These are phyloP conservation scores for Oceanodroma leucorhoa DNA, from an alignment of 2,797 vertebrate genomes.

Conservation along the genomic window DNA sequence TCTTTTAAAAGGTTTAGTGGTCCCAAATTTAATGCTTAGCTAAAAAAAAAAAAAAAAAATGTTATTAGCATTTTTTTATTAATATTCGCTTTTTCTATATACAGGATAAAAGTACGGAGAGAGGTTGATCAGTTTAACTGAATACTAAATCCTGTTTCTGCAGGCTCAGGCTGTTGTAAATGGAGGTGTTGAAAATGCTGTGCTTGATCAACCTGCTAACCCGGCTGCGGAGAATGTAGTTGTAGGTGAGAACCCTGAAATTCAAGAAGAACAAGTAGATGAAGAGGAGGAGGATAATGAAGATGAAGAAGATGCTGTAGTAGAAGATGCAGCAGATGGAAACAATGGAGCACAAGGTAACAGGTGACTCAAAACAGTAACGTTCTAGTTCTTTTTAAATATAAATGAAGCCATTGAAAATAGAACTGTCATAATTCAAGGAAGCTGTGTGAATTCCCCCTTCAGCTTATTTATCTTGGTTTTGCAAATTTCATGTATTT, in stretches of 20 bases:
- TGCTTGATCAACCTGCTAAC: constrained; percentile 85
- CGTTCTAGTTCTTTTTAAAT: constrained; percentile 10
- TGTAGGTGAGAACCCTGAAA: constrained; percentile 87
- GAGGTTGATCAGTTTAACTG: background rate
- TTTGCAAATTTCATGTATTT: background rate
- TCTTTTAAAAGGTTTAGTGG: background rate
- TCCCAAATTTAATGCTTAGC: background rate
- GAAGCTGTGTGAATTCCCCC: background rate
- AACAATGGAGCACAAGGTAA: constrained; percentile 93
- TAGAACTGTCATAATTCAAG: background rate
- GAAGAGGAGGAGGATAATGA: constrained; percentile 90
- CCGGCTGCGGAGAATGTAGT: constrained; percentile 87
- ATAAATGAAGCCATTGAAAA: background rate
- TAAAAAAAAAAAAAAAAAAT: background rate
- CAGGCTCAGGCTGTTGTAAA: constrained; percentile 88
- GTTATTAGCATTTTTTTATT: background rate
- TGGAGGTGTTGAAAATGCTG: constrained; percentile 83
- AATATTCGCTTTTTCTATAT: background rate
- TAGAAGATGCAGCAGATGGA: constrained; percentile 90
- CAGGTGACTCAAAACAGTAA: constrained; percentile 46
- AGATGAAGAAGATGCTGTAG: constrained; percentile 88
- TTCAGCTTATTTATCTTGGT: background rate
- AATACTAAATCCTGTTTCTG: background rate
- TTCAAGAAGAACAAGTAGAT: constrained; percentile 82
- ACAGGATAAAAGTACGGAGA: background rate